A percentile compares a stretch with the other conserved stretches of the same genome.
phyloP scores from a whole-genome alignment of 2,797 vertebrate species.

The Nannoperca obscura region DNA sequence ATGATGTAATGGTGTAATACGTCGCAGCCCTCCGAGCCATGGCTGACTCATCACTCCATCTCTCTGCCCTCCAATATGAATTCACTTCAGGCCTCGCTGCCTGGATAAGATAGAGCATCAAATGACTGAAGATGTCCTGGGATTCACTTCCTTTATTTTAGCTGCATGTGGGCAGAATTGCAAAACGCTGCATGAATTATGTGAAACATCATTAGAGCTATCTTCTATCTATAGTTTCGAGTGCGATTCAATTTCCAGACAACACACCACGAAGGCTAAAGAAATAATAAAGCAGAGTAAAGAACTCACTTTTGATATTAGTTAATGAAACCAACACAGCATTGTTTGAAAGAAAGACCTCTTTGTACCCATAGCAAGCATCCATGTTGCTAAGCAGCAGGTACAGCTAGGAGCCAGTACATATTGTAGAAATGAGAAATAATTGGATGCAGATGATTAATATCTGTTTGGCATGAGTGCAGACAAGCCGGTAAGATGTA shows the following conservation, averaged over 20 bases:
- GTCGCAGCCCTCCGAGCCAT: constrained; percentile 57
- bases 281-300: constrained; percentile 10
- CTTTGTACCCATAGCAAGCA: constrained; percentile 37
- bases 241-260: constrained; percentile 1
- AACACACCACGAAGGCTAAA: neutral
- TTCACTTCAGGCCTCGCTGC: constrained; percentile 60
- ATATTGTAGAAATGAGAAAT: constrained; percentile 59
- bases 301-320: constrained; percentile 20
- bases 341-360: constrained; percentile 41
- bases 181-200: constrained; percentile 31
- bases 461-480: constrained; percentile 55
- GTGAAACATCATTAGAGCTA: constrained; percentile 14
- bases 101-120: constrained; percentile 58
- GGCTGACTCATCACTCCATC: constrained; percentile 78
- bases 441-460: constrained; percentile 74
- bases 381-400: constrained; percentile 81
- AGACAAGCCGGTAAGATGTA: constrained; percentile 44
- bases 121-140: constrained; percentile 51
- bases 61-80: constrained; percentile 64
- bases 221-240: constrained; percentile 5
- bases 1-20: constrained; percentile 64
- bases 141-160: constrained; percentile 51
- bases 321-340: constrained; percentile 53
- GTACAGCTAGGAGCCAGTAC: constrained; percentile 49
- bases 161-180: constrained; percentile 31